phyloP scores from a whole-genome alignment of 2,113 vertebrate species.

The Dinomys branickii region DNA sequence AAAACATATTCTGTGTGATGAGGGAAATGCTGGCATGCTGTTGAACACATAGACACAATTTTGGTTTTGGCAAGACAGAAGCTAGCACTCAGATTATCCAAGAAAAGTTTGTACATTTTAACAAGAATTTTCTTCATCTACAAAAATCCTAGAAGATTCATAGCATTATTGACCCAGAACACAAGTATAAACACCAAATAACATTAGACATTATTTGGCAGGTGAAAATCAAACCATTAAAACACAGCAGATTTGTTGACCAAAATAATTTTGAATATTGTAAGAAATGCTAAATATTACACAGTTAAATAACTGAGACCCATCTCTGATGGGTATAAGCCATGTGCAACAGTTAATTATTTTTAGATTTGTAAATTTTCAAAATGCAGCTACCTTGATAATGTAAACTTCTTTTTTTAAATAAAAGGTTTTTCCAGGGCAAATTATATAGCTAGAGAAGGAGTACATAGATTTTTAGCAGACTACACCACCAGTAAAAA shows the following conservation, averaged over 20 bases:
- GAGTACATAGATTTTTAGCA: not conserved
- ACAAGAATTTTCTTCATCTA: constrained; percentile 15
- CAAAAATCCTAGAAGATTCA: not conserved
- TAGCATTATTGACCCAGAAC: not conserved
- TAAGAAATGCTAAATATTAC: not conserved
- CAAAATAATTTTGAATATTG: constrained; percentile 9
- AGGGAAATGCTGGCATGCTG: not conserved
- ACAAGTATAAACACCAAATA: not conserved
- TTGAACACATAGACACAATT: not conserved
- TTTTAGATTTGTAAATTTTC: not conserved
- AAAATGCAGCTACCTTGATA: not conserved
- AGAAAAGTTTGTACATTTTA: not conserved
- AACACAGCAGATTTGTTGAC: not conserved
- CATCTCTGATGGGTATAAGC: not conserved
- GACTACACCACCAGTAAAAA: not conserved
- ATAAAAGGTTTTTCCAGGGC: not conserved
- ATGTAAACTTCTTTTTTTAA: not conserved
- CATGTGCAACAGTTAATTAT: not conserved
- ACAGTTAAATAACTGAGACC: not conserved
- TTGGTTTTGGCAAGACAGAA: not conserved
- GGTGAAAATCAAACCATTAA: not conserved
- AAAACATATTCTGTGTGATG: not conserved
- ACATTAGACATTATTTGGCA: not conserved
- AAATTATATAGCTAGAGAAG: not conserved
- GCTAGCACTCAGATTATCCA: not conserved